A percentile compares a stretch with the other conserved stretches of the same genome.
These are phyloP conservation scores for Formica aserva DNA, from an alignment of 2,888 invertebrate species.

Conservation along the genomic window DNA sequence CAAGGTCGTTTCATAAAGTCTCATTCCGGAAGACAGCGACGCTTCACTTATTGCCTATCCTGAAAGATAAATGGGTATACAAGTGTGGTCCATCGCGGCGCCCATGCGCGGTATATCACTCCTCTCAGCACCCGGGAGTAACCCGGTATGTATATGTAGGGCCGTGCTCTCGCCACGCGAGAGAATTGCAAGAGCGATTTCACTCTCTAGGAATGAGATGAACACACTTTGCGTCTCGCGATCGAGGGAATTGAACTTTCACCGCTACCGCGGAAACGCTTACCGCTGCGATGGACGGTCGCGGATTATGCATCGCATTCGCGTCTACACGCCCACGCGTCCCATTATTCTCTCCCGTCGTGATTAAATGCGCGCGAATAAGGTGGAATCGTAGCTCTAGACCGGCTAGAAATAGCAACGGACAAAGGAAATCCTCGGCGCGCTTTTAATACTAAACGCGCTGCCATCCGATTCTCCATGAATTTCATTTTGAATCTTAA, in stretches of 20 bases:
- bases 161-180: constrained; percentile 9
- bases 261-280: constrained; percentile 46
- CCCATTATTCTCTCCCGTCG: not conserved
- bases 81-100: constrained; percentile 14
- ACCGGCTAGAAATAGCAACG: constrained; percentile 16
- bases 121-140: constrained; percentile 35
- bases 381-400: constrained; percentile 6
- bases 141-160: constrained; percentile 35
- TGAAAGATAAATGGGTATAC: not conserved
- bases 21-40: not conserved
- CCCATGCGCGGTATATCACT: constrained; percentile 30
- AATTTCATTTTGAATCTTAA: not conserved
- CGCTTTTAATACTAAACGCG: not conserved
- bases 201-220: constrained; percentile 52
- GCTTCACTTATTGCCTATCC: not conserved
- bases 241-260: constrained; percentile 55
- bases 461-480: not conserved
- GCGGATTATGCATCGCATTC: constrained; percentile 29
- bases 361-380: constrained; percentile 27
- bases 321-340: constrained; percentile 24
- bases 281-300: constrained; percentile 3
- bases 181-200: constrained; percentile 49
- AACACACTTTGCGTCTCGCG: constrained; percentile 34
- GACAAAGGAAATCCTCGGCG: constrained; percentile 1
- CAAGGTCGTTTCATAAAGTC: not conserved